Conservation (phyloP, 1,140 invertebrate genomes). For the Magallana angulata region DNA sequence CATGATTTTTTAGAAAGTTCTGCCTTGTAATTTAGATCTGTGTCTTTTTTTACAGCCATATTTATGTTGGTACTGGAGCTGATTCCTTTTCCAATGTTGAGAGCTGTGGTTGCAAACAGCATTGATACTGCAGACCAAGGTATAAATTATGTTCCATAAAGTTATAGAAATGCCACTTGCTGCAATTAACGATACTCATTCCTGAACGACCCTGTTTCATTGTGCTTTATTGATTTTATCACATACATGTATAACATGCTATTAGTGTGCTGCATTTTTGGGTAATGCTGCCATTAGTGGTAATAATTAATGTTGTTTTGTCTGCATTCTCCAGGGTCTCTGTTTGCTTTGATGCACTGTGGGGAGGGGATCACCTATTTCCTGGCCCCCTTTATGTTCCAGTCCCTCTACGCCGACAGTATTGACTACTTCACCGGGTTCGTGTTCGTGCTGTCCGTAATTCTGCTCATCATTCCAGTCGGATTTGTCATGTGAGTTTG, state of each 20-base stretch:
- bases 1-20: not conserved
- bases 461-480: conserved; percentile 57
- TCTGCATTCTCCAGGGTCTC: conserved; percentile 64
- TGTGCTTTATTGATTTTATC: too few species aligned
- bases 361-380: conserved; percentile 76
- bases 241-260: too few species aligned
- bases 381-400: conserved; percentile 75
- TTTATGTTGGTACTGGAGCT: conserved; percentile 68
- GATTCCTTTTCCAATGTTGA: conserved; percentile 76
- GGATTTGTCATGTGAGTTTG: conserved; percentile 62
- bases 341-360: conserved; percentile 78
- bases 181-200: too few species aligned
- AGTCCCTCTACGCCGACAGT: conserved; percentile 71
- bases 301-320: not conserved
- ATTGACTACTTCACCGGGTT: conserved; percentile 72
- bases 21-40: not conserved
- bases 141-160: conserved; percentile 44
- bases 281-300: too few species aligned
- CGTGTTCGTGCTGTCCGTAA: conserved; percentile 71
- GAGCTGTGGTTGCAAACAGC: conserved; percentile 72
- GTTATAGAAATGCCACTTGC: too few species aligned
- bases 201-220: too few species aligned
- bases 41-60: conserved; percentile 12
- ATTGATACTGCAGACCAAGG: conserved; percentile 73
- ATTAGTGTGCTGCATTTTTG: too few species aligned